These are phyloP conservation scores for Eupeodes corollae DNA, from an alignment of 1,140 invertebrate genomes.

Conservation along the genomic window DNA sequence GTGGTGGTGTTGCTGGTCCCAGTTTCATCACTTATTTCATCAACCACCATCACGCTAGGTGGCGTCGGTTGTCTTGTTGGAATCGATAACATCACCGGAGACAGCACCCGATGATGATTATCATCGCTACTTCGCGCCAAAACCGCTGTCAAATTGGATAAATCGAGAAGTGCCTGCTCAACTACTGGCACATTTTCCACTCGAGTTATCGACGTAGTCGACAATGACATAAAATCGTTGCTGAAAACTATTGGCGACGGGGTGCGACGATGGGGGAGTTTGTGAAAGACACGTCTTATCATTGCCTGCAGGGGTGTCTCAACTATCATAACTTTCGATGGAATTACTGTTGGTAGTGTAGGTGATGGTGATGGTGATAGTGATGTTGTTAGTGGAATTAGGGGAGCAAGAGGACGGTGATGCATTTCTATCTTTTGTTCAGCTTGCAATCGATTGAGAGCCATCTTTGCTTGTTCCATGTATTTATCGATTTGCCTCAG, in stretches of 20 bases:
- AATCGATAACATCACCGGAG: neutral
- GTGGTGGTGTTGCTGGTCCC: constrained; percentile 8
- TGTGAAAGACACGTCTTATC: constrained; percentile 23
- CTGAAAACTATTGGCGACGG: neutral
- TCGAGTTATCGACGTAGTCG: neutral
- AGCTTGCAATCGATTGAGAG: constrained; percentile 15
- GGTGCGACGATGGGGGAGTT: neutral
- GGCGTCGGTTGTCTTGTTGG: neutral
- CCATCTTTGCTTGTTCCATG: constrained; percentile 31
- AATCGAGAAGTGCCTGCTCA: constrained; percentile 24
- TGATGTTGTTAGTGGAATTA: neutral
- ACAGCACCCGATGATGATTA: neutral
- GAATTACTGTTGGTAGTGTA: neutral
- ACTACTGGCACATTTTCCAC: constrained; percentile 31
- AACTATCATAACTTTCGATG: constrained; percentile 11
- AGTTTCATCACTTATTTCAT: constrained; percentile 12
- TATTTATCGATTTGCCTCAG: constrained; percentile 30
- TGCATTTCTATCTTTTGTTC: neutral
- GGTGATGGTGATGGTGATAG: neutral
- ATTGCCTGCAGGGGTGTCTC: constrained; percentile 29
- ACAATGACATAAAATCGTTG: neutral
- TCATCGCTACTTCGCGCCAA: neutral
- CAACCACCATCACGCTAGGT: constrained; percentile 6
- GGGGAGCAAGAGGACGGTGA: too few relatives aligned
- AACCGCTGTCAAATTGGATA: constrained; percentile 12